phyloP scores from a whole-genome alignment of 2,113 vertebrate species.

The Urocitellus parryii region DNA sequence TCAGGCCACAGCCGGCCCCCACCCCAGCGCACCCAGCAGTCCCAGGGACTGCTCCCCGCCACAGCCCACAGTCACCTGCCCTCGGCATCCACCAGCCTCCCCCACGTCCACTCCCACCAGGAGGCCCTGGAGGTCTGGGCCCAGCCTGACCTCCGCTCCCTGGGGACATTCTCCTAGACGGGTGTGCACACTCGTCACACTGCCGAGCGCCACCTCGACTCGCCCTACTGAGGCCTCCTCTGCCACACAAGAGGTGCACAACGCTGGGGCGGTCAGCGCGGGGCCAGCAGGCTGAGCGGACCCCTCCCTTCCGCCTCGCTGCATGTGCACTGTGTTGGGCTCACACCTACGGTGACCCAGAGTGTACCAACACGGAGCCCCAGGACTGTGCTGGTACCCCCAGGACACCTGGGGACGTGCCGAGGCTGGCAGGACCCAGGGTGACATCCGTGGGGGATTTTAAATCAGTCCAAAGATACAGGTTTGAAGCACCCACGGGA shows the following conservation, averaged over 20 bases:
- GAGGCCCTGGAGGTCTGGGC: neutral
- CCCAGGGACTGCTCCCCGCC: too few relatives aligned
- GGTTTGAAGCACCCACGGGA: neutral
- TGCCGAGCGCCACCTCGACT: neutral
- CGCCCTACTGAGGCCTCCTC: neutral
- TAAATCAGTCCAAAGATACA: neutral
- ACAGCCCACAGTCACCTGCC: too few relatives aligned
- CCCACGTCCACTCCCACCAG: rapidly evolving
- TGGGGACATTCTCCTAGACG: neutral
- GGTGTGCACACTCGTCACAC: rapidly evolving
- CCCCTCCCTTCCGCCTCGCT: neutral
- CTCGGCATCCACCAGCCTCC: rapidly evolving
- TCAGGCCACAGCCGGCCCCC: neutral
- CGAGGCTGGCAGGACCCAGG: neutral
- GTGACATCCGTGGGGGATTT: rapidly evolving
- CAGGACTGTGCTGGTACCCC: neutral
- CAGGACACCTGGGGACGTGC: rapidly evolving
- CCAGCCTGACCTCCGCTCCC: rapidly evolving
- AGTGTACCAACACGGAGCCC: too few relatives aligned
- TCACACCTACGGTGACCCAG: too few relatives aligned
- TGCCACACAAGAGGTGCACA: rapidly evolving
- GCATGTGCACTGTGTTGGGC: neutral
- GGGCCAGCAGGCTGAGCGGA: too few relatives aligned
- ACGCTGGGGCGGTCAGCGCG: neutral
- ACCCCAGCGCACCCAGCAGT: too few relatives aligned